A percentile compares a stretch with the other conserved stretches of the same genome.
phyloP scores from a whole-genome alignment of 1,140 invertebrate species.

The Papilio aristodemus region DNA sequence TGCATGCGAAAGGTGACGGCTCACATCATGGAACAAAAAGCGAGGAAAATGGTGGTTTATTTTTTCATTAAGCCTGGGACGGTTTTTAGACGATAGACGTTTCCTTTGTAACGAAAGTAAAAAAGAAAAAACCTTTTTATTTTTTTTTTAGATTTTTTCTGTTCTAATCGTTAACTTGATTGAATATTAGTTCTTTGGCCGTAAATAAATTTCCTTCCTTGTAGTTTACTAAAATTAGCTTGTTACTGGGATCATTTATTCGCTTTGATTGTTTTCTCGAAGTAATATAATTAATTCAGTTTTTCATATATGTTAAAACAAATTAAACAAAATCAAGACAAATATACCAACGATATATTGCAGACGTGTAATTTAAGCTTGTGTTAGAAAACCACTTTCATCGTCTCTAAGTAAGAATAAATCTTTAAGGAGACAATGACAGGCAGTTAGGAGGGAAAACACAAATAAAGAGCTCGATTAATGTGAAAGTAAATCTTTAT shows the following conservation, averaged over 20 bases:
- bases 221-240: too few species aligned
- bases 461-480: slow-evolving; percentile 9
- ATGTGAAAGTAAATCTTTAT: slow-evolving; percentile 18
- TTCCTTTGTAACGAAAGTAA: background rate
- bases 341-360: background rate
- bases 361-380: background rate
- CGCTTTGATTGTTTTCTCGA: too few species aligned
- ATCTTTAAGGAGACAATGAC: slow-evolving; percentile 7
- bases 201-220: too few species aligned
- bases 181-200: too few species aligned
- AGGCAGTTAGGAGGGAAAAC: background rate
- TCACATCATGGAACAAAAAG: slow-evolving; percentile 11
- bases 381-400: background rate
- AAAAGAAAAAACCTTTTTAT: too few species aligned
- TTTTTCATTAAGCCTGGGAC: background rate
- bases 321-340: background rate
- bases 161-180: too few species aligned
- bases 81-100: background rate
- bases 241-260: too few species aligned
- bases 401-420: slow-evolving; percentile 4
- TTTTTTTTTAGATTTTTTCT: too few species aligned
- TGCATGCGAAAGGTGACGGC: slow-evolving; percentile 22
- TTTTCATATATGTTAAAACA: background rate
- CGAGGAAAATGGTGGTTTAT: background rate
- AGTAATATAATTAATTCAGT: too few species aligned